These are phyloP conservation scores for Pecten maximus DNA, from an alignment of 2,888 invertebrate species.

Conservation along the genomic window DNA sequence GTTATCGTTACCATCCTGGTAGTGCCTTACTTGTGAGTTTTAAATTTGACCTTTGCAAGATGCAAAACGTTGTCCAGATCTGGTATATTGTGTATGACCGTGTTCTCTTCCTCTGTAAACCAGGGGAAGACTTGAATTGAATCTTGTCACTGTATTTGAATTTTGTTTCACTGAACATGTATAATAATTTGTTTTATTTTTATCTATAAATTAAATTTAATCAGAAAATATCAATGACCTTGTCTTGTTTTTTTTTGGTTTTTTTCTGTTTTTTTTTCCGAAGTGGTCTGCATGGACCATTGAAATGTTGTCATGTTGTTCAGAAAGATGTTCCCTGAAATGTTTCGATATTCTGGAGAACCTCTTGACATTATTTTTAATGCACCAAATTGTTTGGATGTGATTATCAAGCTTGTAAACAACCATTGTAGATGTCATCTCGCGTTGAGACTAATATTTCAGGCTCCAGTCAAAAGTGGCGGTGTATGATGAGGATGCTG, in stretches of 20 bases:
- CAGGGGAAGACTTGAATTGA: not conserved
- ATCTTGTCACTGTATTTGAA: conserved; percentile 35
- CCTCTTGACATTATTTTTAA: too few relatives aligned
- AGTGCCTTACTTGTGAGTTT: conserved; percentile 1
- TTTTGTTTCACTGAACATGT: conserved; percentile 35
- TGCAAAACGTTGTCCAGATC: not conserved
- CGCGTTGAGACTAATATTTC: too few relatives aligned
- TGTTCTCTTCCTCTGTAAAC: not conserved
- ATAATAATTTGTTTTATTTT: conserved; percentile 25
- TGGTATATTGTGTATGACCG: not conserved
- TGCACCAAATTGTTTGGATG: too few relatives aligned
- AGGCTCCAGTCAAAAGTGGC: too few relatives aligned
- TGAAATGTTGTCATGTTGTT: too few relatives aligned
- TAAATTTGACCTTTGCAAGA: conserved; percentile 23
- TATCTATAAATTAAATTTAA: conserved; percentile 35
- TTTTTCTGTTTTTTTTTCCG: not conserved
- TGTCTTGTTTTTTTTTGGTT: not conserved
- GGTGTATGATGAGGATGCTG: too few relatives aligned
- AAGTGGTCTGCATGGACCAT: too few relatives aligned
- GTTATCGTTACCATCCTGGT: conserved; percentile 4
- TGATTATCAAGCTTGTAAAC: too few relatives aligned
- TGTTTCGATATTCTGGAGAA: too few relatives aligned
- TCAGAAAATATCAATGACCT: not conserved
- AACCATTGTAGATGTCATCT: too few relatives aligned
- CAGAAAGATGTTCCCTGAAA: too few relatives aligned